phyloP scores from a whole-genome alignment of 37 sponge, comb jelly and placozoan species.

The Hexactinellida sp. region DNA sequence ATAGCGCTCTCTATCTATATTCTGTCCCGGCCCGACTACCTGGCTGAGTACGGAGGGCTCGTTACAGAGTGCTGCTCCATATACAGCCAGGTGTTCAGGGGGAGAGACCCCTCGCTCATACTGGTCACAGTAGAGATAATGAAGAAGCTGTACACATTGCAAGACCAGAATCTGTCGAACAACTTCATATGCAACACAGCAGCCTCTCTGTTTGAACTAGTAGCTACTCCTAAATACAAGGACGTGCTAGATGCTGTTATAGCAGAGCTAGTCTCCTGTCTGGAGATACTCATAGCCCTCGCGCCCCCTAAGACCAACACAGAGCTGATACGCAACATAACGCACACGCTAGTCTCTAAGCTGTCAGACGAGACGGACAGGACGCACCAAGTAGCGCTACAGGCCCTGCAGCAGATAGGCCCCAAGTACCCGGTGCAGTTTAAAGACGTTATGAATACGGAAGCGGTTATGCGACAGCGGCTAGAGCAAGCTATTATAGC shows the following conservation, averaged over 20 bases:
- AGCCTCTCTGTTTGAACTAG: not conserved
- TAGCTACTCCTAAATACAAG: not conserved
- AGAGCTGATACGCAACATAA: slow-evolving; percentile 29
- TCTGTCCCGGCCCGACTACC: not conserved
- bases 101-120: not conserved
- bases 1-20: slow-evolving; percentile 2
- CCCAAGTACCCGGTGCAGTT: slow-evolving; percentile 55
- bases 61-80: not conserved
- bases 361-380: not conserved
- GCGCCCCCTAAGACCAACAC: slow-evolving; percentile 1
- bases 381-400: slow-evolving; percentile 18
- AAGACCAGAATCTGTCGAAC: not conserved
- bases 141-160: not conserved
- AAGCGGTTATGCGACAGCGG: slow-evolving; percentile 35
- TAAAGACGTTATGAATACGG: slow-evolving; percentile 36
- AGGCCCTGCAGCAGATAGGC: slow-evolving; percentile 46
- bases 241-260: not conserved
- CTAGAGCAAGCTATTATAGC: slow-evolving; percentile 54
- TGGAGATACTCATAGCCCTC: not conserved
- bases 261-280: not conserved
- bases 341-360: slow-evolving; percentile 41
- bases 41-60: not conserved
- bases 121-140: not conserved
- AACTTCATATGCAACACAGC: not conserved
- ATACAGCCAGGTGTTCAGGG: not conserved